These are phyloP conservation scores for Semotilus atromaculatus DNA, from an alignment of 2,797 vertebrate genomes.

Conservation along the genomic window DNA sequence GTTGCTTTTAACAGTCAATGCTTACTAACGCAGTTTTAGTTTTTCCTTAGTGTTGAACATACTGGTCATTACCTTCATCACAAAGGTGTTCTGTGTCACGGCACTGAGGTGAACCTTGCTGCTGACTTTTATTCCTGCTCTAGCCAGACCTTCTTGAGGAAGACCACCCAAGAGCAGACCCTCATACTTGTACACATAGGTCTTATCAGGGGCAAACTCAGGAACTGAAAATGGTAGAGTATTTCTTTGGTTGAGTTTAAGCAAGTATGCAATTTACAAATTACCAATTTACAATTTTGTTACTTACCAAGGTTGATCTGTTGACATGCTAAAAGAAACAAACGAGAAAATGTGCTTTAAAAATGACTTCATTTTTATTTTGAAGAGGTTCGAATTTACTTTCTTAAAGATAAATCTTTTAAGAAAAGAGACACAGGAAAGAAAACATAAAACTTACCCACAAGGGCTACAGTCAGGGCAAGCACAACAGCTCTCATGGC, in stretches of 20 bases:
- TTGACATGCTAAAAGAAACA: constrained; percentile 68
- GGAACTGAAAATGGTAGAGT: constrained; percentile 66
- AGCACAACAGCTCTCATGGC: constrained; percentile 65
- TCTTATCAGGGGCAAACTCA: constrained; percentile 71
- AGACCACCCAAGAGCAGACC: constrained; percentile 74
- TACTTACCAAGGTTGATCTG: constrained; percentile 70
- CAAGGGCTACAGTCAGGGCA: constrained; percentile 66
- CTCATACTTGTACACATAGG: constrained; percentile 80
- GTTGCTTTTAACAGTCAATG: too few species aligned
- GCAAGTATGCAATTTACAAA: background rate
- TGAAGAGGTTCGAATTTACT: too few species aligned
- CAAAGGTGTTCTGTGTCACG: constrained; percentile 65
- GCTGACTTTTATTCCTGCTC: constrained; percentile 79
- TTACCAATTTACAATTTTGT: background rate
- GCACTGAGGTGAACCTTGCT: constrained; percentile 80
- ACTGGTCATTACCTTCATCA: constrained; percentile 77
- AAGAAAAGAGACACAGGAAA: too few species aligned
- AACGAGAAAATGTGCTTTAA: too few species aligned
- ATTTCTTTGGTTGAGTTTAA: background rate
- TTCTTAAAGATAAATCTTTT: too few species aligned
- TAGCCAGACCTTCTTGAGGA: constrained; percentile 78
- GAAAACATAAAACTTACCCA: constrained; percentile 53
- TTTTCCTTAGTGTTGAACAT: background rate
- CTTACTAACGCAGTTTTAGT: background rate
- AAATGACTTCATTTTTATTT: too few species aligned